phyloP scores from a whole-genome alignment of 2,797 vertebrate genomes.

The Dicrostonyx torquatus region DNA sequence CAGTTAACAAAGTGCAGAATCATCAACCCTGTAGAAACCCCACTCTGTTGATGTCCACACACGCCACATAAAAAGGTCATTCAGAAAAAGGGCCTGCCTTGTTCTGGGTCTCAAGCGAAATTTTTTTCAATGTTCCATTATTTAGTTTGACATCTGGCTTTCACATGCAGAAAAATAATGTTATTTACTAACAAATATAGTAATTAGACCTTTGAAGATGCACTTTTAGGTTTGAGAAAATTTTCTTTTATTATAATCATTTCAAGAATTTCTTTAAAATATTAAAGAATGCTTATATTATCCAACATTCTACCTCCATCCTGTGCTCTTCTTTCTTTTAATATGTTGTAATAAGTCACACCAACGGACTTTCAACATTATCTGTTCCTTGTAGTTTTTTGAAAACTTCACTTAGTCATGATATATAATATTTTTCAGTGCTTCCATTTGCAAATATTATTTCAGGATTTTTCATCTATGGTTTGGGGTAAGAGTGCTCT shows the following conservation, averaged over 20 bases:
- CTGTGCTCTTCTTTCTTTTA: slow-evolving; percentile 23
- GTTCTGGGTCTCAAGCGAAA: background rate
- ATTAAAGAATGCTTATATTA: slow-evolving; percentile 43
- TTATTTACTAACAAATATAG: background rate
- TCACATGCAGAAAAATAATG: background rate
- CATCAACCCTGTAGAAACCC: background rate
- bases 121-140: slow-evolving; percentile 20
- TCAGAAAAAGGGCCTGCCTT: background rate
- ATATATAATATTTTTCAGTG: background rate
- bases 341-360: background rate
- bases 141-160: slow-evolving; percentile 28
- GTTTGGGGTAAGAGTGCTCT: background rate
- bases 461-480: background rate
- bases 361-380: slow-evolving; percentile 32
- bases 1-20: background rate
- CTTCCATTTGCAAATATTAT: slow-evolving; percentile 31
- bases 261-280: slow-evolving; percentile 22
- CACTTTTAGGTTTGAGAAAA: slow-evolving; percentile 21
- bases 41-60: background rate
- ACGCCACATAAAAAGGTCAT: background rate
- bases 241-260: slow-evolving; percentile 48
- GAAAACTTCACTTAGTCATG: background rate
- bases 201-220: background rate
- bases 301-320: slow-evolving; percentile 17
- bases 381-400: background rate